Base-by-base conservation (phyloP, 2,797 vertebrate species). In the Hirundo rustica region DNA sequence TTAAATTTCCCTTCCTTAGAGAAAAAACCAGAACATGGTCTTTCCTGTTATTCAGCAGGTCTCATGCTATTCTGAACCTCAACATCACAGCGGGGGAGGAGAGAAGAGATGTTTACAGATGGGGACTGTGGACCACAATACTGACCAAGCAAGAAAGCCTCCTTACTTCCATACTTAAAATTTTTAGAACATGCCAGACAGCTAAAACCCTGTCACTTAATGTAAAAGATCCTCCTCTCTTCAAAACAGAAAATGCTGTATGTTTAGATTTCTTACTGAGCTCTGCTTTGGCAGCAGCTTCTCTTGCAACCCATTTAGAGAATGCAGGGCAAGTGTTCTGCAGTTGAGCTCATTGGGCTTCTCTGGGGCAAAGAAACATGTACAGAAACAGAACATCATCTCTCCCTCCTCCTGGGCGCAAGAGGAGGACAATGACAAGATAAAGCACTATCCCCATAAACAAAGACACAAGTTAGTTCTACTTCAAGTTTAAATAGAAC, bases 41-140 rank as follows among this genome's bases (percentile, higher is more conserved):
- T 72, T 95, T 95, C 88, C 92, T 93, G 93, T 91, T 96, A 88
- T 84, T 90, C 91, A 94, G 57, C n/a, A 96, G 67, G 54, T 92
- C 66, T 82, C 34, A 4, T 61, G 54, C 75, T 91, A 93, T 87
- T 93, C 83, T 84, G 53, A 95, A 50, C 38, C 64, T 44, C 82
- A 84, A 16, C 53, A 89, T 68, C 21, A 30, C n/a, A 48, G 74
- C 0, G 0, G 9, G 11, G 15, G 42, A 78, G 25, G n/a, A 21
- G 10, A 42, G 25, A 16, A 27, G 38, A 65, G 51, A 55, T 75
- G 23, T 81, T 73, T 78, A 78, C 21, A 82, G 36, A 53, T 71
- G 25, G 16, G 36, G 36, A 83, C 53, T 38, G n/a, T 8, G 11
- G 42, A 61, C 29, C n/a, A 91, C 72, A 85, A 22, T 11, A 72